Evolutionary conservation across 2,113 vertebrate genomes (phyloP), one percentile per base, ranked within the genome.

Genomic region (Psittacula cyanocephala): DNA sequence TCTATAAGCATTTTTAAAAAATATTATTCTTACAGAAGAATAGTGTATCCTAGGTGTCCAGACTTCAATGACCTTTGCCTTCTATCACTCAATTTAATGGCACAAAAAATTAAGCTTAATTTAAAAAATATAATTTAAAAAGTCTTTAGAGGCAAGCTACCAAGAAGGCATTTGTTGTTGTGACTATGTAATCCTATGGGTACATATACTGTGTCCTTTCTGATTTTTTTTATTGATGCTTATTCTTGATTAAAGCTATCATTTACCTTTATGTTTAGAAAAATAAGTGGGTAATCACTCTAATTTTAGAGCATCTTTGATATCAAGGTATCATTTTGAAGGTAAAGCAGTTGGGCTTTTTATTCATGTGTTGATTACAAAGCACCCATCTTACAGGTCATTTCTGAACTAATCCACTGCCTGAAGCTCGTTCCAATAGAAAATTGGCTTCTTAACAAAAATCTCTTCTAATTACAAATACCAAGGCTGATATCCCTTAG

Each of bases 251-350:
- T 84, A 91, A 94, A 94, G 28, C 28, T 63, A 87, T 57, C 16
- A 70, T 94, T 90, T 88, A 74, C 74, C 75, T 80, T 74, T 80
- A 53, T 83, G 11, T 87, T 92, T 77, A 77, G 53, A 89, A 89
- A 91, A 95, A 67, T 82, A 93, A 70, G 33, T 46, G 67, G 29
- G n/a, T 69, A 86, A 91, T 81, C 62, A 82, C n/a, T 81, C 71
- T 81, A 74, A 95, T 92, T 95, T 93, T 75, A 88, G 71, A 93
- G 25, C 31, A 83, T n/a, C 87, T 94, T 91, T 94, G 53, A 89
- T 93, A 91, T 55, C 71, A 91, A 93, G 95, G 44, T 52, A 13
- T 35, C 72, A 41, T 52, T 92, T 81, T 78, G 53, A 67, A 79
- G 63, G 49, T 60, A 71, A 71, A 91, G 77, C 28, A 59, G 55